A percentile compares a stretch with the other conserved stretches of the same genome.
Evolutionary conservation across 2,888 invertebrate species (phyloP).

Genomic region (Lasiommata megera): DNA sequence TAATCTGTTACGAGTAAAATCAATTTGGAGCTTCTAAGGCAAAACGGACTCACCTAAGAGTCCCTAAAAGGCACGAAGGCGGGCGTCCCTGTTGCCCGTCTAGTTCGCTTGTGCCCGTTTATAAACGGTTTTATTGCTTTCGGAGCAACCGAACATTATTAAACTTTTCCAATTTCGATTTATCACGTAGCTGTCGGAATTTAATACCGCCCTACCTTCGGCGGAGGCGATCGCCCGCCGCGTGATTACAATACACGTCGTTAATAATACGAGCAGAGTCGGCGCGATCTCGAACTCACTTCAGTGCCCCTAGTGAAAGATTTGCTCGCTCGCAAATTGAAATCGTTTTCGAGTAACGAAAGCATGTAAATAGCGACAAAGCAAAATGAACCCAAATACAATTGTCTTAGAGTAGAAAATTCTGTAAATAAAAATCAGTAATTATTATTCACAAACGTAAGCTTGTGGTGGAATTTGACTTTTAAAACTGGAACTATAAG

Average conservation of each 20-base stretch:
- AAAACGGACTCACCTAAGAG: conserved; percentile 71
- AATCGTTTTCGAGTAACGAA: too few species aligned
- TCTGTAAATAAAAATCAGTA: too few species aligned
- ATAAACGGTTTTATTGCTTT: conserved; percentile 82
- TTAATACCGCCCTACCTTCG: conserved; percentile 82
- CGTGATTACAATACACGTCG: conserved; percentile 81
- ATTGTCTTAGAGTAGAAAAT: too few species aligned
- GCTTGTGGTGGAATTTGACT: too few species aligned
- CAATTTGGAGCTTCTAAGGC: conserved; percentile 70
- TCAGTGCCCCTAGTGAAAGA: conserved; percentile 6
- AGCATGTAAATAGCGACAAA: too few species aligned
- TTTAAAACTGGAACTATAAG: too few species aligned
- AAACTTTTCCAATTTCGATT: conserved; percentile 83
- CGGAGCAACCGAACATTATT: conserved; percentile 82
- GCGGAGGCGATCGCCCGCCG: conserved; percentile 80
- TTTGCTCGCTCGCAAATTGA: too few species aligned
- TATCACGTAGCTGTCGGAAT: conserved; percentile 82
- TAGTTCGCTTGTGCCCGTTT: conserved; percentile 80
- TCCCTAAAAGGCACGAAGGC: conserved; percentile 78
- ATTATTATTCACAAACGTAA: too few species aligned
- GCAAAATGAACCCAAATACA: too few species aligned
- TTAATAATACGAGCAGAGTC: conserved; percentile 75
- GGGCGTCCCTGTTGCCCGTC: conserved; percentile 76
- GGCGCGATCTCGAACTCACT: conserved; percentile 47
- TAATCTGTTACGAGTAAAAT: conserved; percentile 72